Conservation (phyloP, 2,113 vertebrate genomes). For the Nycticorax nycticorax region DNA sequence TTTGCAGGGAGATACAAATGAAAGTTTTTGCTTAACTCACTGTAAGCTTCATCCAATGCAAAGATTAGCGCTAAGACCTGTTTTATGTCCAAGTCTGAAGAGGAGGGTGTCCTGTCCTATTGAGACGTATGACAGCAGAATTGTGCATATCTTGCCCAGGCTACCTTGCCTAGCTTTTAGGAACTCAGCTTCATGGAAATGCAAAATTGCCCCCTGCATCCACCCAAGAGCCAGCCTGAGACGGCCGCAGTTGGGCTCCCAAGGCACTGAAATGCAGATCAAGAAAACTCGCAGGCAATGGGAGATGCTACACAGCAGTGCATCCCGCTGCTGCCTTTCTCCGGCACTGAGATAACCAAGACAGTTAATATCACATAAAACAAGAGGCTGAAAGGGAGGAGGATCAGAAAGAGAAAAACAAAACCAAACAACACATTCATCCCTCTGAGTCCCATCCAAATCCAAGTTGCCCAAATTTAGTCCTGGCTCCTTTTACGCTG, state of each 20-base stretch:
- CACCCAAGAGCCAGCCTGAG: neutral
- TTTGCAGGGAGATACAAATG: neutral
- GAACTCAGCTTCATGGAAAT: neutral
- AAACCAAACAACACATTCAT: neutral
- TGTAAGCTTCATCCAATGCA: neutral
- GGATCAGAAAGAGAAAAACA: neutral
- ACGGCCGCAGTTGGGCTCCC: neutral
- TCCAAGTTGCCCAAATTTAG: neutral
- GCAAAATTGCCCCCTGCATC: neutral
- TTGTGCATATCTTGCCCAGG: neutral
- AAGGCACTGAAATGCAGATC: neutral
- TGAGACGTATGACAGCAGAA: neutral
- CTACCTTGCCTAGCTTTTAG: neutral
- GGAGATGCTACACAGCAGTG: neutral
- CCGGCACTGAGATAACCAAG: neutral
- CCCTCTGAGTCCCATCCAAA: neutral
- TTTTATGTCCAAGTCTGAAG: neutral
- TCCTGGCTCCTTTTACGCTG: neutral
- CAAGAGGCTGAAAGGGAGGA: neutral
- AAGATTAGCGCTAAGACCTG: neutral
- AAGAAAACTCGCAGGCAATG: neutral
- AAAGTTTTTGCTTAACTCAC: neutral
- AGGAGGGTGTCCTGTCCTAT: neutral
- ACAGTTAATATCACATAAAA: neutral
- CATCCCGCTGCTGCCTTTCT: neutral